Conservation (phyloP, 2,888 invertebrate species). For the Philonicus albiceps region DNA sequence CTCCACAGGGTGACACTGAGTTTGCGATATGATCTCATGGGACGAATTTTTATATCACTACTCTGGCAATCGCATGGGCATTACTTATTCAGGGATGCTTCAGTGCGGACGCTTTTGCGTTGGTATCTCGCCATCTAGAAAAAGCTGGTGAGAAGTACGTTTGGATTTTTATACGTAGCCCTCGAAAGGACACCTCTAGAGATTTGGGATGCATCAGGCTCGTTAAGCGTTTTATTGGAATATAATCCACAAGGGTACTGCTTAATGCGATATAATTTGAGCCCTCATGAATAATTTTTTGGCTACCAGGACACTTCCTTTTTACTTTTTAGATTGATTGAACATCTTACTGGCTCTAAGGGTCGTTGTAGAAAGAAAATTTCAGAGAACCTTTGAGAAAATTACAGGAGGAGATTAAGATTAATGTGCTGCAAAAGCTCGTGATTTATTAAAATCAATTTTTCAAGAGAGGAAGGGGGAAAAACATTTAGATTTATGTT, state of each 20-base stretch:
- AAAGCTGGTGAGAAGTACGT: neutral
- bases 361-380: neutral
- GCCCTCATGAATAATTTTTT: neutral
- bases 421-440: neutral
- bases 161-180: neutral
- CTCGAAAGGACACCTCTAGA: neutral
- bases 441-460: neutral
- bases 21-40: neutral
- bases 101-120: neutral
- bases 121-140: neutral
- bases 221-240: neutral
- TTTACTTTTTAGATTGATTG: neutral
- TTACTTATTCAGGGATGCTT: neutral
- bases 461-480: neutral
- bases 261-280: neutral
- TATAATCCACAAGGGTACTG: neutral
- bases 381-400: neutral
- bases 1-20: neutral
- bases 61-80: neutral
- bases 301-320: neutral
- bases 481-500: neutral
- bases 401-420: neutral
- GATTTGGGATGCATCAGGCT: neutral
- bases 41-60: neutral
- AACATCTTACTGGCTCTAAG: neutral